Evolutionary conservation across 2,113 vertebrate genomes (phyloP), one percentile per base, ranked within the genome.

Genomic region (Ciconia maguari): DNA sequence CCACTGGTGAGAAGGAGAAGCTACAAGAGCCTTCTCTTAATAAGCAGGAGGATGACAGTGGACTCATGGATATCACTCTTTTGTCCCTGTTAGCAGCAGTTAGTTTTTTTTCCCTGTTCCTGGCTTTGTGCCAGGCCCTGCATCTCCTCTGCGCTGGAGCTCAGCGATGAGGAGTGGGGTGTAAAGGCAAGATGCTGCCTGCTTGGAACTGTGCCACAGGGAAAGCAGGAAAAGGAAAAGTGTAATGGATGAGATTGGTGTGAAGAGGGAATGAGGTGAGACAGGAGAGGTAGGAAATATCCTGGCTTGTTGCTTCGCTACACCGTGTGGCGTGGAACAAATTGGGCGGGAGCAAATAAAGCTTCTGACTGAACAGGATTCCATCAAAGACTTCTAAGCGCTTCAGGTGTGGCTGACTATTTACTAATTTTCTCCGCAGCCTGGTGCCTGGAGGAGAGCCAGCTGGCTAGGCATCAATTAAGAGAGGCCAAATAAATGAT

Each of bases 341-440:
- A 85, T 70, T 8, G 20, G 81, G 94, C 7, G 0, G 91, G 77
- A 95, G 68, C 79, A 74, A 93, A 94, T 57, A 51, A 79, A 87
- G 11, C 41, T 88, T 91, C 92, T 96, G 95, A 93, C 95, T 91
- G 87, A 97, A 96, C 89, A 96, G 92, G 96, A 95, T 95, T 66
- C 62, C 77, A 81, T 90, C 80, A 85, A 95, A 91, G 88, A 84
- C 75, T 91, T 77, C 66, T 79, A 83, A 82, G 77, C 78, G 32
- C 86, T 49, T 61, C 85, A 95, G 95, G 87, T 42, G 94, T 95
- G 91, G 76, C 58, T 91, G 90, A 51, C 48, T 95, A 81, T 94
- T 90, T 95, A 93, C 62, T 93, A 71, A 87, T 0, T 8, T 88
- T 89, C 82, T 84, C 58, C 2, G 0, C n/a, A 77, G 89, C 78